Percentiles rank a stretch among this genome's conserved stretches.
Conservation (phyloP, 1,140 invertebrate genomes). For the Bombyx mori region DNA sequence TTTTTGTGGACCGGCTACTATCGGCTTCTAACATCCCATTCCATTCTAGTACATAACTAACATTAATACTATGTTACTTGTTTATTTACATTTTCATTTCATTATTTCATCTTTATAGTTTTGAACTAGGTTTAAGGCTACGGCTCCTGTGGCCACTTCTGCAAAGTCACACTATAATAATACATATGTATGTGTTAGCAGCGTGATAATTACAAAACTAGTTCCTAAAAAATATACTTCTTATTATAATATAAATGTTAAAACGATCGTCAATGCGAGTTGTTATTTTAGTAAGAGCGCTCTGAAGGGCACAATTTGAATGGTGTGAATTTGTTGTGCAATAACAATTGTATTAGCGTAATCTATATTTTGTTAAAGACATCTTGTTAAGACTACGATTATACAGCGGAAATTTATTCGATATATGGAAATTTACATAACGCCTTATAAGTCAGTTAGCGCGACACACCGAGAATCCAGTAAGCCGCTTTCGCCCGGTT, state of each 20-base stretch:
- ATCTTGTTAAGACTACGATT: too few relatives aligned
- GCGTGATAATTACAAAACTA: slow-evolving; percentile 27
- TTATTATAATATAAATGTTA: too few relatives aligned
- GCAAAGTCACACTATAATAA: slow-evolving; percentile 33
- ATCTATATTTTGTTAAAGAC: too few relatives aligned
- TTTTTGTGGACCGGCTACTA: slow-evolving; percentile 24
- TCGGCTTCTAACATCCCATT: slow-evolving; percentile 43
- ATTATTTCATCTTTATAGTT: slow-evolving; percentile 54
- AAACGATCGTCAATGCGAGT: too few relatives aligned
- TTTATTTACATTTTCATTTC: slow-evolving; percentile 57
- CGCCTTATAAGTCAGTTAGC: too few relatives aligned
- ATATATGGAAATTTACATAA: slow-evolving; percentile 13
- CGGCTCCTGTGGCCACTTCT: slow-evolving; percentile 51
- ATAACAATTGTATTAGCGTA: too few relatives aligned
- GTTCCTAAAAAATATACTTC: too few relatives aligned
- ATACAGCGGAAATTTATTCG: neutral
- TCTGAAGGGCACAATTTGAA: too few relatives aligned
- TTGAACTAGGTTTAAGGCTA: slow-evolving; percentile 70
- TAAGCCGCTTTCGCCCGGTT: too few relatives aligned
- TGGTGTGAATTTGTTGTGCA: too few relatives aligned
- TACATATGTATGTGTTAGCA: slow-evolving; percentile 31
- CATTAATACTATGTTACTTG: slow-evolving; percentile 49
- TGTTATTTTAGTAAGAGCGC: too few relatives aligned
- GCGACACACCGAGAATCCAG: too few relatives aligned
- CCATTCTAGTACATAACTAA: slow-evolving; percentile 35